Evolutionary conservation across 2,113 vertebrate genomes (phyloP).

Genomic region (Trichomycterus rosablanca): DNA sequence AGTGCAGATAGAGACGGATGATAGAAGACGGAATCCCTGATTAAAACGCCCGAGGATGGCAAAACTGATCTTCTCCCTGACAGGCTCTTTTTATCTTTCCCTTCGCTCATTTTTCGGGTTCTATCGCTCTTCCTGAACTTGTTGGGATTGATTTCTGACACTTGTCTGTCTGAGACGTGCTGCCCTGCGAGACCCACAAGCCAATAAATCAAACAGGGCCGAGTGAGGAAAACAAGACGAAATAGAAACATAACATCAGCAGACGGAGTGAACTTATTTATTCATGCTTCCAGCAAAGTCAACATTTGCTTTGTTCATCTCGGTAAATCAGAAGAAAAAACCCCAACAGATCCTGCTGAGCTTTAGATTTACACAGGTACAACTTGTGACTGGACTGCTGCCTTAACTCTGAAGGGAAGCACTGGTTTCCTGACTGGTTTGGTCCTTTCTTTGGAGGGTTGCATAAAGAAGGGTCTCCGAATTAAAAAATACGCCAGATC

Average conservation of each 20-base stretch:
- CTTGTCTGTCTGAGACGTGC: constrained; percentile 35
- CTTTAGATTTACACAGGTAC: neutral
- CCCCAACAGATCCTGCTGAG: neutral
- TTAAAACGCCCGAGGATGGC: constrained; percentile 40
- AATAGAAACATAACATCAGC: neutral
- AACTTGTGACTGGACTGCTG: neutral
- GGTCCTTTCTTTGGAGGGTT: no score
- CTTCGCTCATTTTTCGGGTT: constrained; percentile 19
- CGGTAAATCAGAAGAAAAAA: neutral
- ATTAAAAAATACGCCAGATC: no score
- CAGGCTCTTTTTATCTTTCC: constrained; percentile 13
- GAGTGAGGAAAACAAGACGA: neutral
- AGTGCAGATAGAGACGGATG: constrained; percentile 23
- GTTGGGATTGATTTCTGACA: constrained; percentile 53
- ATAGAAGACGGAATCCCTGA: constrained; percentile 30
- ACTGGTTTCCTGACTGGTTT: no score
- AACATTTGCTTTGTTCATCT: constrained; percentile 1
- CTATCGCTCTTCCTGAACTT: constrained; percentile 46
- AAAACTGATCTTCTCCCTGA: constrained; percentile 39
- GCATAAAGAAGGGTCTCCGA: no score
- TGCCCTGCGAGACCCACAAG: constrained; percentile 30
- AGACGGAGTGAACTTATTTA: neutral
- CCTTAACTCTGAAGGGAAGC: neutral
- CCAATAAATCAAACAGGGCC: constrained; percentile 38
- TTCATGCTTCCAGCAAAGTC: constrained; percentile 8